Evolutionary conservation across 2,113 vertebrate genomes (phyloP).

Genomic region (Turnix velox): DNA sequence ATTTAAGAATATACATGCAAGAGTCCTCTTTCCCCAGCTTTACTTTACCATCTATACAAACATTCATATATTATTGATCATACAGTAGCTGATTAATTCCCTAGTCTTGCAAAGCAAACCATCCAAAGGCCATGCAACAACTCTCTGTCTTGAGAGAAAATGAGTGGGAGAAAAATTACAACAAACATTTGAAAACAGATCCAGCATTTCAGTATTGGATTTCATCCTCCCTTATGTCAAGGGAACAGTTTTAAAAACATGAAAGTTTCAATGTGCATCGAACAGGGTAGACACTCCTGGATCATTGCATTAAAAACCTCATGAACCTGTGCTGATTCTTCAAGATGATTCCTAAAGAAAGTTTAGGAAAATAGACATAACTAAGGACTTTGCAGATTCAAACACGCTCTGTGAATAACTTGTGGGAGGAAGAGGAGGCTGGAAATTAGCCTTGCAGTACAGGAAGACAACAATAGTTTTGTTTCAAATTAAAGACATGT

Average conservation of each 20-base stretch:
- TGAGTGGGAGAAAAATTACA: background rate
- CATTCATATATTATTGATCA: background rate
- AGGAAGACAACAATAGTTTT: background rate
- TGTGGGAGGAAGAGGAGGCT: background rate
- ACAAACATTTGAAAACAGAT: background rate
- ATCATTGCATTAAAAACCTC: background rate
- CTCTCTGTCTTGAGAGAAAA: background rate
- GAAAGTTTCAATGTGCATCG: background rate
- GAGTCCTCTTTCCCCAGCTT: background rate
- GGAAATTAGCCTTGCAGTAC: background rate
- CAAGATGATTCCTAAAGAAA: background rate
- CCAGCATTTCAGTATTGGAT: background rate
- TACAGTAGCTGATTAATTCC: background rate
- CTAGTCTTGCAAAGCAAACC: background rate
- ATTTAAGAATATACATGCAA: background rate
- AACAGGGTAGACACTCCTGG: background rate
- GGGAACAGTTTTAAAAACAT: background rate
- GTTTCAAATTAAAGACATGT: background rate
- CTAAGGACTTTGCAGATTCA: background rate
- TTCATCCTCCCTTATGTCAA: background rate
- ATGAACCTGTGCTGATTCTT: background rate
- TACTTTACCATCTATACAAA: background rate
- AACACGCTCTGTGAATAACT: background rate
- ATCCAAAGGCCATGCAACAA: background rate
- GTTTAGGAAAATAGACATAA: background rate